phyloP scores from a whole-genome alignment of 2,113 vertebrate species.

The Callaeas wilsoni region DNA sequence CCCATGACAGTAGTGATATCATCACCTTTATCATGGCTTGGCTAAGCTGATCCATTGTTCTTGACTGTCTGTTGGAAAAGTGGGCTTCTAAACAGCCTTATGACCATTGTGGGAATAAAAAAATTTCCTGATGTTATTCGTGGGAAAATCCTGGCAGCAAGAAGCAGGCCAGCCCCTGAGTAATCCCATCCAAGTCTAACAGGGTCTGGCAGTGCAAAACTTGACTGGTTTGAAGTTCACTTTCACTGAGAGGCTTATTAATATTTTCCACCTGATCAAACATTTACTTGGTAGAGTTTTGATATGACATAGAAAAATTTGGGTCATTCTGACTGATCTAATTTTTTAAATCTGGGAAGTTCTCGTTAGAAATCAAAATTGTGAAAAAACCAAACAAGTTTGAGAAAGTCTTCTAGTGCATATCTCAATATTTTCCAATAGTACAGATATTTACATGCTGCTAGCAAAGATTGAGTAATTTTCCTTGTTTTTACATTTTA shows the following conservation, averaged over 20 bases:
- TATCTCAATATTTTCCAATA: not conserved
- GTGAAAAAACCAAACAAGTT: not conserved
- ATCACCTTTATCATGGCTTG: not conserved
- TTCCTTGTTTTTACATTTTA: not conserved
- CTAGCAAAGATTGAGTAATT: not conserved
- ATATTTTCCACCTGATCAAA: not conserved
- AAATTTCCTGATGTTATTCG: not conserved
- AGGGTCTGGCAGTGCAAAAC: not conserved
- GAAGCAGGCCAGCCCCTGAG: not conserved
- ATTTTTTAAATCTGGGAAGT: not conserved
- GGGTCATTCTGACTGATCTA: not conserved
- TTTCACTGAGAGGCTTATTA: not conserved
- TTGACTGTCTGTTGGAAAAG: not conserved
- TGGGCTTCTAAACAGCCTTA: not conserved
- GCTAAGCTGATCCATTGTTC: not conserved
- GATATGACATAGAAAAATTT: not conserved
- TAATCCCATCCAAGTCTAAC: not conserved
- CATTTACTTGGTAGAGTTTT: not conserved
- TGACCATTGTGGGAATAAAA: not conserved
- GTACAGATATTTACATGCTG: not conserved
- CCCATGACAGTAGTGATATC: not conserved
- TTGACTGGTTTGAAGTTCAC: not conserved
- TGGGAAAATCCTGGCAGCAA: not conserved
- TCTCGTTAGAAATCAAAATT: not conserved
- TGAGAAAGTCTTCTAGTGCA: not conserved